These are phyloP conservation scores for Lamproptera curius DNA, from an alignment of 2,888 invertebrate genomes.

Conservation along the genomic window DNA sequence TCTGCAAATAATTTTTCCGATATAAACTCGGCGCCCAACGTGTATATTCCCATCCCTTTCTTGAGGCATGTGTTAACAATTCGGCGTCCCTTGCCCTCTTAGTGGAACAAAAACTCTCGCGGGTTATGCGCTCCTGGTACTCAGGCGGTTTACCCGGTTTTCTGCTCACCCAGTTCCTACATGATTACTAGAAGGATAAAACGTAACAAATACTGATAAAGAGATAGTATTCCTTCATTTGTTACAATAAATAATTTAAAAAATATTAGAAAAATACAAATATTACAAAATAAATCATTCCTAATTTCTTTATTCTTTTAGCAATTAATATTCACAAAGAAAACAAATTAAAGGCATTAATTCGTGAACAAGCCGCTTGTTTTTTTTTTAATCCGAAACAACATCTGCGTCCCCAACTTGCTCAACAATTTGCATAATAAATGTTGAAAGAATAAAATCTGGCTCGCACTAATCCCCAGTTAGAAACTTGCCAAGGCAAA, in stretches of 20 bases:
- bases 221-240: too few relatives aligned
- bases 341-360: background rate
- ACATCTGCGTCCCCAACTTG: conserved; percentile 14
- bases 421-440: conserved; percentile 29
- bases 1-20: conserved; percentile 5
- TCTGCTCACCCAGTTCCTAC: too few relatives aligned
- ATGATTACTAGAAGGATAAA: too few relatives aligned
- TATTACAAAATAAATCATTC: too few relatives aligned
- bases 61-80: background rate
- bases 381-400: conserved; percentile 3
- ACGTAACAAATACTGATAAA: too few relatives aligned
- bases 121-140: conserved; percentile 11
- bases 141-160: conserved; percentile 9
- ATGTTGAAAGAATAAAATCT: conserved; percentile 25
- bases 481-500: conserved; percentile 32
- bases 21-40: background rate
- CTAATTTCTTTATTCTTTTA: too few relatives aligned
- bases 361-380: background rate
- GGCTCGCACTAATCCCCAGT: conserved; percentile 34
- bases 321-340: too few relatives aligned
- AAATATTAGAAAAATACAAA: too few relatives aligned
- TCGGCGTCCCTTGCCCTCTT: background rate
- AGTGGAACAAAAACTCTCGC: conserved; percentile 1
- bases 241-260: too few relatives aligned
- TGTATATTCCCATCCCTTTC: background rate